Conservation (phyloP, 23 tunicate species). For the Ascidia mentula region DNA sequence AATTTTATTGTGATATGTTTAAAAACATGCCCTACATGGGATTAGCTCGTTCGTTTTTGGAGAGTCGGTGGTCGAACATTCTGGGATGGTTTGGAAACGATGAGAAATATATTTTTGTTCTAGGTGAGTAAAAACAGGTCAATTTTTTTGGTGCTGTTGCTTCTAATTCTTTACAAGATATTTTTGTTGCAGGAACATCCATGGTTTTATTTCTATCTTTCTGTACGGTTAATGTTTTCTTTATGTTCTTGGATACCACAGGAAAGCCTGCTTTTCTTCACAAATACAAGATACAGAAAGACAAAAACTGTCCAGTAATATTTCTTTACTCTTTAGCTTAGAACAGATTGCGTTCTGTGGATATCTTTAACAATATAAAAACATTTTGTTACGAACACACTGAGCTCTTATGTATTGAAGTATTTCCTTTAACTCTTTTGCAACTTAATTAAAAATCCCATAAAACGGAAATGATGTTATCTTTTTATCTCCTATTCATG, state of each 20-base stretch:
- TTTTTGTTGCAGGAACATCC: conserved; percentile 56
- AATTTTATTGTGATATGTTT: too few species aligned
- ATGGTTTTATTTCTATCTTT: conserved; percentile 48
- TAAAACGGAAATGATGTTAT: too few species aligned
- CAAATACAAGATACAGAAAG: conserved; percentile 90
- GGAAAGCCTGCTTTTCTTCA: conserved; percentile 71
- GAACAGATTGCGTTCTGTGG: too few species aligned
- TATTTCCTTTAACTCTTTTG: too few species aligned
- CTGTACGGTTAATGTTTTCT: conserved; percentile 47
- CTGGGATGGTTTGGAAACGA: conserved; percentile 52
- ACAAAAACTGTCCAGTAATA: conserved; percentile 87
- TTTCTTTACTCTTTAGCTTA: too few species aligned
- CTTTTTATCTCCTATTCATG: too few species aligned
- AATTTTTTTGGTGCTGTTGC: too few species aligned
- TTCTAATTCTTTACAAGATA: too few species aligned
- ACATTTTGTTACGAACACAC: too few species aligned
- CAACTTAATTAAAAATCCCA: too few species aligned
- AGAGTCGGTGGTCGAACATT: conserved; percentile 37
- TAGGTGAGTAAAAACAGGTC: conserved; percentile 38
- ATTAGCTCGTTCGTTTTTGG: conserved; percentile 8
- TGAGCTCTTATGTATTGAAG: too few species aligned
- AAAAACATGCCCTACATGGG: conserved; percentile 24
- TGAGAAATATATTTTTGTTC: conserved; percentile 39
- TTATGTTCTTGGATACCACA: conserved; percentile 61
- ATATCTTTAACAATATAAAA: too few species aligned